These are phyloP conservation scores for Hyles euphorbiae DNA, from an alignment of 1,140 invertebrate genomes.

Conservation along the genomic window DNA sequence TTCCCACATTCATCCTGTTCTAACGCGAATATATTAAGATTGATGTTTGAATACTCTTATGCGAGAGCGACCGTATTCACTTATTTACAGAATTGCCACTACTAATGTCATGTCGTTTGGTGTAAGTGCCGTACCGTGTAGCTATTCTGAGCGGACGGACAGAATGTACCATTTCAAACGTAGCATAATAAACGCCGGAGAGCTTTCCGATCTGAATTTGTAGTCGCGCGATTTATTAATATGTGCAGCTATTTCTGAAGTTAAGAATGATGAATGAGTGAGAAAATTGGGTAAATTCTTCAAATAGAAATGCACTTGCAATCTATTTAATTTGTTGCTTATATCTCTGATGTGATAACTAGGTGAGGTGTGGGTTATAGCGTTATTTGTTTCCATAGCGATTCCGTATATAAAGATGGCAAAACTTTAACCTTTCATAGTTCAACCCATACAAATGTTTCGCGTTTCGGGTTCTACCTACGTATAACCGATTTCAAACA, in stretches of 20 bases:
- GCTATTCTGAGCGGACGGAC: slow-evolving; percentile 1
- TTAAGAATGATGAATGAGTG: too few species aligned
- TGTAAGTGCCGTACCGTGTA: slow-evolving; percentile 18
- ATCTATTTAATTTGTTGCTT: too few species aligned
- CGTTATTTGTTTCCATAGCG: background rate
- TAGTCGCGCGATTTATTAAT: background rate
- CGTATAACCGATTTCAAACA: too few species aligned
- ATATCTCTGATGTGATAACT: too few species aligned
- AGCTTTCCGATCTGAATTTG: slow-evolving; percentile 4
- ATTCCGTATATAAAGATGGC: too few species aligned
- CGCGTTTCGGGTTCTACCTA: too few species aligned
- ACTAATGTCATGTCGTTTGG: slow-evolving; percentile 13
- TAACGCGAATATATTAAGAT: slow-evolving; percentile 1
- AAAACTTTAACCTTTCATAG: too few species aligned
- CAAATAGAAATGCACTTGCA: too few species aligned
- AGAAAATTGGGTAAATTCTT: too few species aligned
- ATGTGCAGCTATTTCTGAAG: background rate
- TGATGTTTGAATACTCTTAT: slow-evolving; percentile 6
- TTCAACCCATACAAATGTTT: too few species aligned
- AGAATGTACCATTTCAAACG: slow-evolving; percentile 1
- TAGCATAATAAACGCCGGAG: background rate
- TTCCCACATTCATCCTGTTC: too few species aligned
- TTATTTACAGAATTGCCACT: slow-evolving; percentile 17
- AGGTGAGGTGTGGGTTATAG: background rate
- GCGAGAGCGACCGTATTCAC: background rate